phyloP scores from a whole-genome alignment of 2,797 vertebrate species.

The Fistularia tabacaria region DNA sequence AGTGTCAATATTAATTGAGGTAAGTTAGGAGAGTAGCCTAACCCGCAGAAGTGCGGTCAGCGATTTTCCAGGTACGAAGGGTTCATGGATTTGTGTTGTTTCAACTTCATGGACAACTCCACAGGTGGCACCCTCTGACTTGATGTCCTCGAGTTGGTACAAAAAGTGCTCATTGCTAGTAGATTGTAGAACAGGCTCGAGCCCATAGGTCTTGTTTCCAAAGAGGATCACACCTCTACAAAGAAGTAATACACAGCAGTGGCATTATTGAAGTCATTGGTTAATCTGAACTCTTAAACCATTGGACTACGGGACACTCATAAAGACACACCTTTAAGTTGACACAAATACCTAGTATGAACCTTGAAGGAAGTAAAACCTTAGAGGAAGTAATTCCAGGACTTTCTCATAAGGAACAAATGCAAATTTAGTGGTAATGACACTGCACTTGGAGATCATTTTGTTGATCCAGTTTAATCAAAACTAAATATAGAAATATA shows the following conservation, averaged over 20 bases:
- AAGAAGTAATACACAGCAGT: background rate
- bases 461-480: too few relatives aligned
- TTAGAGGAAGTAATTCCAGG: too few relatives aligned
- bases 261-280: background rate
- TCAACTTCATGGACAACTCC: constrained; percentile 64
- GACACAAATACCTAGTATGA: too few relatives aligned
- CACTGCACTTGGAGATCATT: too few relatives aligned
- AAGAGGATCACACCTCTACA: constrained; percentile 82
- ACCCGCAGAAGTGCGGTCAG: constrained; percentile 63
- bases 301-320: background rate
- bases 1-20: background rate
- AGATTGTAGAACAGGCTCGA: constrained; percentile 77
- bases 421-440: too few relatives aligned
- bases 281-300: background rate
- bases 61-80: constrained; percentile 44
- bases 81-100: constrained; percentile 12
- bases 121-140: constrained; percentile 63
- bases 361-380: too few relatives aligned
- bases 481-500: too few relatives aligned
- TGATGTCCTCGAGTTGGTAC: constrained; percentile 67
- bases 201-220: constrained; percentile 71
- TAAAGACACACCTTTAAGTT: background rate
- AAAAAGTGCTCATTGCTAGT: constrained; percentile 76
- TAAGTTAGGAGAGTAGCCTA: background rate
- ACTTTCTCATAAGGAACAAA: too few relatives aligned